Evolutionary conservation across 2,888 invertebrate genomes (phyloP), one percentile per base, ranked within the genome.

Genomic region (Oscheius onirici): DNA sequence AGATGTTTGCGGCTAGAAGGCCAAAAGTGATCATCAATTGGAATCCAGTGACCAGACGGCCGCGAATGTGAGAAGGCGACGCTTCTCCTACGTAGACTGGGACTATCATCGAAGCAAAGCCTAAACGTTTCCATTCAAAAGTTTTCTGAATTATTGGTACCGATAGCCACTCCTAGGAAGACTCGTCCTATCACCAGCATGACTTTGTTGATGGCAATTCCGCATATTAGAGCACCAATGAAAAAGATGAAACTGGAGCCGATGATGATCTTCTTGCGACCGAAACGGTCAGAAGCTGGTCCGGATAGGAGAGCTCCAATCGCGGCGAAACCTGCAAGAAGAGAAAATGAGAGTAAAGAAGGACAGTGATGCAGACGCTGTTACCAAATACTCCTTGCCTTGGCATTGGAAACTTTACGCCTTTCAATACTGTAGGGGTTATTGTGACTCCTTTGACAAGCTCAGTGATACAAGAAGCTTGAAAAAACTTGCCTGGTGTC

Each of bases 41-140:
- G 72, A 81, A 81, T 2, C 78, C 78, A 22, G 81, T 78, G 15
- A 81, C 74, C 10, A 81, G 67, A n/a, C 72, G 74, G 40, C 91
- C 91, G 44, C 91, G 86, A 17, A 89, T 83, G 58, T 89, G 86
- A 6, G 88, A 75, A 10, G 90, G 90, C 0, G 91, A 88, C 71
- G 89, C 88, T 84, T 91, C 91, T 20, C 90, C 90, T 49, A 91
- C 90, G 83, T 91, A 91, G 76, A 91, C 88, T 1, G 91, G 91
- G 1, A 90, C 89, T 46, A 89, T 89, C 89, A 90, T 90, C 1
- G 83, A 81, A 8, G 83, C 80, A 40, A 83, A 79, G 20, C 82
- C 81, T 80, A 43, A 49, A 71, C n/a, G 46, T 41, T 24, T 13
- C 41, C 10, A 13, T 13, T 15, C 11, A 26, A n/a, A 20, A 28